Conservation (phyloP, 1,140 invertebrate species). For the Branchinecta lynchi region DNA sequence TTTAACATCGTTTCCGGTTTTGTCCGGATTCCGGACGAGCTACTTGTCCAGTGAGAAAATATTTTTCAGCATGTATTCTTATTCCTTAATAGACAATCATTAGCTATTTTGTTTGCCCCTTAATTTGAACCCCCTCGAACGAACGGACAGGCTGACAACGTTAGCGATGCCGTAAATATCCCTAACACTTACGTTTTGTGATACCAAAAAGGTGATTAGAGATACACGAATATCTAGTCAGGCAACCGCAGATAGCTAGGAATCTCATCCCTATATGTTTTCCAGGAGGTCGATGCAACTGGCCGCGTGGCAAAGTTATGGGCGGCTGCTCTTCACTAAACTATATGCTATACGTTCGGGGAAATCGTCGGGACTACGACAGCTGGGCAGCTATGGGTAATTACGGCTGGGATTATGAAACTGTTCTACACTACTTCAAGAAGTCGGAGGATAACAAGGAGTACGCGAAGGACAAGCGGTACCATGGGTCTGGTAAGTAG, state of each 20-base stretch:
- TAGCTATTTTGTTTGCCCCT: no score
- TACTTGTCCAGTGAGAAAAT: no score
- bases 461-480: constrained; percentile 54
- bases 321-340: constrained; percentile 77
- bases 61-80: no score
- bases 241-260: not conserved
- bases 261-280: not conserved
- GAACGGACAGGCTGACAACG: not conserved
- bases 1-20: no score
- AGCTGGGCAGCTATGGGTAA: constrained; percentile 80
- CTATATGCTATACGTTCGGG: constrained; percentile 92
- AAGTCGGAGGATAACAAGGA: constrained; percentile 80
- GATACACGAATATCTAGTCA: not conserved
- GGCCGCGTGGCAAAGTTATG: constrained; percentile 63
- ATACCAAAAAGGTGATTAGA: not conserved
- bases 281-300: constrained; percentile 48
- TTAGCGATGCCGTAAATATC: no score
- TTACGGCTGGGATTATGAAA: constrained; percentile 74
- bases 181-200: not conserved
- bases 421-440: constrained; percentile 76
- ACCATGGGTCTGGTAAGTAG: constrained; percentile 54
- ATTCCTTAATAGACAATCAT: no score
- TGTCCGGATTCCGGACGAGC: no score
- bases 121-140: no score
- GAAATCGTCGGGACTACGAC: constrained; percentile 85